A percentile compares a stretch with the other conserved stretches of the same genome.
Evolutionary conservation across 2,113 vertebrate genomes (phyloP).

Genomic region (zebrafish (Danio rerio)): GRCz12tu NC_133180.1:30584501-30585000

Average conservation of each 20-base stretch:
- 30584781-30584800: neutral
- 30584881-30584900: neutral
- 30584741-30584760: neutral
- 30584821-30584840: neutral
- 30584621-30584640: neutral
- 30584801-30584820: neutral
- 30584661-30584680: neutral
- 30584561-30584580: neutral
- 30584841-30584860: neutral
- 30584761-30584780: neutral
- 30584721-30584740: neutral
- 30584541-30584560: neutral
- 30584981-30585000: neutral
- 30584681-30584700: neutral
- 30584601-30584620: constrained; percentile 4
- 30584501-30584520: neutral
- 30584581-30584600: neutral
- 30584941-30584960: neutral
- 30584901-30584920: neutral
- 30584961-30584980: neutral
- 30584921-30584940: neutral
- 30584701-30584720: neutral
- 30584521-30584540: neutral
- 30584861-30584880: neutral
- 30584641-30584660: neutral